phyloP scores from a whole-genome alignment of 2,888 invertebrate species.

The Synergus laeviventris region DNA sequence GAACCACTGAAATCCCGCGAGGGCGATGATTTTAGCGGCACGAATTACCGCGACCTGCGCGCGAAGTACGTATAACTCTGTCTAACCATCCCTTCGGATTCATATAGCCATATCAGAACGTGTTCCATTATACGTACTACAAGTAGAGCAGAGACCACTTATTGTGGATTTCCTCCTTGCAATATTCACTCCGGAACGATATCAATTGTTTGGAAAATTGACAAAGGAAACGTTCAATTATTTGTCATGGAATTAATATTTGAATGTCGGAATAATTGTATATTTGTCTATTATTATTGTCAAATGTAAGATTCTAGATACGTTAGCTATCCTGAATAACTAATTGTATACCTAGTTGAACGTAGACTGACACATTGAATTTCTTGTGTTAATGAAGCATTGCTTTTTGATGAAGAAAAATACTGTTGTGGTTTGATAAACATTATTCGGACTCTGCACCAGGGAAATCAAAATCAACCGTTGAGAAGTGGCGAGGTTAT shows the following conservation, averaged over 20 bases:
- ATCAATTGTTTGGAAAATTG: neutral
- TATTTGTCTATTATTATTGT: neutral
- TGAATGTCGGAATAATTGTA: neutral
- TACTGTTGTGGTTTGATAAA: too few species aligned
- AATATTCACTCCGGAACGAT: neutral
- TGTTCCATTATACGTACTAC: constrained; percentile 18
- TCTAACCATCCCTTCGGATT: constrained; percentile 33
- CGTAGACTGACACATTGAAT: too few species aligned
- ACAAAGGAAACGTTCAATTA: neutral
- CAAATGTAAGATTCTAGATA: too few species aligned
- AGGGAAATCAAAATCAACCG: too few species aligned
- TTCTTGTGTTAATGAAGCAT: too few species aligned
- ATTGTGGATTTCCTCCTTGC: neutral
- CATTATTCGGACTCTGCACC: too few species aligned
- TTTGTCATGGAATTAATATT: neutral
- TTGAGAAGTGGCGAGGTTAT: too few species aligned
- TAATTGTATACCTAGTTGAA: too few species aligned
- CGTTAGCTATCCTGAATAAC: too few species aligned
- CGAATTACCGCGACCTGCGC: constrained; percentile 64
- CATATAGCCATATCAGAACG: constrained; percentile 24
- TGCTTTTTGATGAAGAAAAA: too few species aligned
- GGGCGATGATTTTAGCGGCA: constrained; percentile 63
- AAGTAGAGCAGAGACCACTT: neutral
- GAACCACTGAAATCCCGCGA: constrained; percentile 60
- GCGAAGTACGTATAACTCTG: constrained; percentile 29